Conservation (phyloP, 2,113 vertebrate genomes). For the Apodemus speciosus region DNA sequence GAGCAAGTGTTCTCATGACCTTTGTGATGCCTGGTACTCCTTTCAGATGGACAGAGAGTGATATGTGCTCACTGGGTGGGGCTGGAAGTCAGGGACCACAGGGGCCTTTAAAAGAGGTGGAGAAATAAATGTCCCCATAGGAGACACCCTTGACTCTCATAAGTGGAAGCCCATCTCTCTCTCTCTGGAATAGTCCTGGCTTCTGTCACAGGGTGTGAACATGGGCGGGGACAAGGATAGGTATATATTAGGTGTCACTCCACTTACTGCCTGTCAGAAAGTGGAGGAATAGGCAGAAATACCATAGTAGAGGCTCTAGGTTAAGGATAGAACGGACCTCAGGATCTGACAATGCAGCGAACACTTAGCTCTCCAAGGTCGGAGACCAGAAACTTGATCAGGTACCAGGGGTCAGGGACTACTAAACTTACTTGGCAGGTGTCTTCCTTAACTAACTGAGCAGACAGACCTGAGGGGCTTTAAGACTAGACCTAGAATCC, state of each 20-base stretch:
- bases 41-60: slow-evolving; percentile 49
- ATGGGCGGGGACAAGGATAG: too few relatives aligned
- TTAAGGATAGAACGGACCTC: background rate
- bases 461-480: background rate
- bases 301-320: background rate
- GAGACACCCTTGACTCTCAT: background rate
- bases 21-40: slow-evolving; percentile 14
- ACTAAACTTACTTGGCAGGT: background rate
- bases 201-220: background rate
- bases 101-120: slow-evolving; percentile 15
- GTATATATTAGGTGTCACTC: background rate
- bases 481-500: background rate
- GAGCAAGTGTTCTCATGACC: background rate
- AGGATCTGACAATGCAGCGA: background rate
- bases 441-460: background rate
- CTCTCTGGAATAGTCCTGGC: slow-evolving; percentile 20
- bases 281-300: background rate
- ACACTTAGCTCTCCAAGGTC: background rate
- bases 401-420: background rate
- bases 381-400: background rate
- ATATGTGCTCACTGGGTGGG: slow-evolving; percentile 1
- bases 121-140: slow-evolving; percentile 48
- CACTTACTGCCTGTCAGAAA: background rate
- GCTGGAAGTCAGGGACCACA: slow-evolving; percentile 41
- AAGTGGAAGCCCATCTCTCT: background rate